These are phyloP conservation scores for Oryzias celebensis DNA, from an alignment of 2,113 vertebrate genomes.

Conservation along the genomic window DNA sequence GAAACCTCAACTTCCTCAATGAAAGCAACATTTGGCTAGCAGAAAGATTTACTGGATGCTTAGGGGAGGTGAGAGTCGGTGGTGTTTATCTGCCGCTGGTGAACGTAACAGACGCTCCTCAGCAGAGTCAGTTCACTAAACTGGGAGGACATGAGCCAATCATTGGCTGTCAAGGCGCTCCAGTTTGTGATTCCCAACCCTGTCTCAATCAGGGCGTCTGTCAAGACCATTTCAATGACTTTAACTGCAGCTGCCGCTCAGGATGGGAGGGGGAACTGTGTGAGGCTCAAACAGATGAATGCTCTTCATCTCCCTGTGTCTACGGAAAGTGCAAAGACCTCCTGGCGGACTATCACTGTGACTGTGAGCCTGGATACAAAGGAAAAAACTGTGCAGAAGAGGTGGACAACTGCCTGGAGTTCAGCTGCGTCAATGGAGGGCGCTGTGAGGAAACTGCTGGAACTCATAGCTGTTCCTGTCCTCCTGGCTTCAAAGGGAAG, in stretches of 20 bases:
- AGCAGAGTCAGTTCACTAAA: conserved; percentile 75
- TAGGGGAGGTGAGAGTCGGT: conserved; percentile 84
- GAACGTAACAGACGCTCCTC: conserved; percentile 52
- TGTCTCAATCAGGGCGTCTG: conserved; percentile 85
- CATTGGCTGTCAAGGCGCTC: conserved; percentile 81
- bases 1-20: conserved; percentile 84
- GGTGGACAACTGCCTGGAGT: conserved; percentile 83
- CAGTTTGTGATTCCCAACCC: conserved; percentile 80
- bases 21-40: conserved; percentile 75
- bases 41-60: conserved; percentile 88
- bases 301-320: conserved; percentile 79
- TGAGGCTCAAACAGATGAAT: conserved; percentile 80
- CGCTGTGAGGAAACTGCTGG: conserved; percentile 71
- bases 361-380: conserved; percentile 82
- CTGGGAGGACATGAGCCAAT: conserved; percentile 21
- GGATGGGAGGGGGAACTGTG: conserved; percentile 87
- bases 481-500: conserved; percentile 71
- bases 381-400: conserved; percentile 84
- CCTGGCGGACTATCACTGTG: conserved; percentile 82
- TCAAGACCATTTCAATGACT: conserved; percentile 84
- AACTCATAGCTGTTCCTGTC: conserved; percentile 82
- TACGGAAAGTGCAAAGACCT: conserved; percentile 81
- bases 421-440: conserved; percentile 81
- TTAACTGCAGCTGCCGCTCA: conserved; percentile 79
- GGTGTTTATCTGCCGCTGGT: conserved; percentile 84